Conservation (phyloP, 1,140 invertebrate species). For the Tetramorium alpestre region DNA sequence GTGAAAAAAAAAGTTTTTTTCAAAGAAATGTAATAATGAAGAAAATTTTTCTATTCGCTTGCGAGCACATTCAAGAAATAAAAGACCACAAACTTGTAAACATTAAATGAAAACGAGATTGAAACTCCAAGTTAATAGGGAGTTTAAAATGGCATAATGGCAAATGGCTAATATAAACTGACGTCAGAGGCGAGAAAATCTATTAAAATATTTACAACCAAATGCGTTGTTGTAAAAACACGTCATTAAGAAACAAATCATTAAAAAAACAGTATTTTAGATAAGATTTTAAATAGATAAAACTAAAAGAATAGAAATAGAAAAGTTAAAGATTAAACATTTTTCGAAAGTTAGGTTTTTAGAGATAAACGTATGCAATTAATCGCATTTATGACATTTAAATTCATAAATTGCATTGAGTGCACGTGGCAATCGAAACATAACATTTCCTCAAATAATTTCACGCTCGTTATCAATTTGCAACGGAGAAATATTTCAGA, state of each 20-base stretch:
- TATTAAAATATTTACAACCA: slow-evolving; percentile 16
- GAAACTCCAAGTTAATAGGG: slow-evolving; percentile 35
- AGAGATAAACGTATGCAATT: neutral
- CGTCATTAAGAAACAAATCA: neutral
- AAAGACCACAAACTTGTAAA: slow-evolving; percentile 15
- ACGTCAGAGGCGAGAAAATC: slow-evolving; percentile 20
- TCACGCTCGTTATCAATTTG: neutral
- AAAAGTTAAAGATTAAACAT: too few relatives aligned
- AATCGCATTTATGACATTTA: neutral
- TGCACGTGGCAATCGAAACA: neutral
- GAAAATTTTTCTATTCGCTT: neutral
- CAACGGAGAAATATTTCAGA: neutral
- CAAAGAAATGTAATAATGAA: slow-evolving; percentile 8
- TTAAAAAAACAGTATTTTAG: neutral
- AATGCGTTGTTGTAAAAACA: neutral
- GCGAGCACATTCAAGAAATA: slow-evolving; percentile 4
- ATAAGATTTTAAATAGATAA: too few relatives aligned
- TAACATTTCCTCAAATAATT: neutral
- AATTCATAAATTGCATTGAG: neutral
- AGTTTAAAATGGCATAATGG: neutral
- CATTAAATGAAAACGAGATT: slow-evolving; percentile 23
- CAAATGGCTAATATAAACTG: neutral
- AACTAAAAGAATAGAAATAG: too few relatives aligned
- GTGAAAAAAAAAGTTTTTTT: neutral
- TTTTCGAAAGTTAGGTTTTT: neutral